Percentiles rank a stretch among this genome's conserved stretches.
phyloP scores from a whole-genome alignment of 2,888 invertebrate genomes.

The Drosophila percnosoma region DNA sequence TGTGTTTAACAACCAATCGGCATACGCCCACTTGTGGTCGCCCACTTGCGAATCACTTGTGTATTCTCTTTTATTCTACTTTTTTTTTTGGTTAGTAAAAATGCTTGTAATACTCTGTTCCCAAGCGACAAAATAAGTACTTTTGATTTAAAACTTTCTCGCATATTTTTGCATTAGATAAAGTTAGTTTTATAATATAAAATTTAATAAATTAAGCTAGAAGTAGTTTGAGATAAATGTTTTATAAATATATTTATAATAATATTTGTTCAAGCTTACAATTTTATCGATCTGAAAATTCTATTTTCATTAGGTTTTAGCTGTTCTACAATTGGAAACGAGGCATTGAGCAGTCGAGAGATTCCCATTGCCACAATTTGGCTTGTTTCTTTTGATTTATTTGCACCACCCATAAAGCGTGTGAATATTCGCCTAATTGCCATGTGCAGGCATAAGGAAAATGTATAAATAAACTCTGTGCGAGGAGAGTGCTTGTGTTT shows the following conservation, averaged over 20 bases:
- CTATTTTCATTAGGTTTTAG: neutral
- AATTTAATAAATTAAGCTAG: neutral
- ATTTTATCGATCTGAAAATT: neutral
- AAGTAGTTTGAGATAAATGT: neutral
- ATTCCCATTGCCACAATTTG: neutral
- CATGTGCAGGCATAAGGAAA: constrained; percentile 54
- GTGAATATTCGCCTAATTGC: constrained; percentile 66
- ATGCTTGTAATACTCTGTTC: constrained; percentile 1
- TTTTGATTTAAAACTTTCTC: neutral
- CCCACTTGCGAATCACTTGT: constrained; percentile 21
- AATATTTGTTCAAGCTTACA: neutral
- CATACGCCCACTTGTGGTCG: constrained; percentile 36
- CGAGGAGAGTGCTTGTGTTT: constrained; percentile 7
- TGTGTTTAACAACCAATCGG: constrained; percentile 49
- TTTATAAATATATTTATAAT: too few species aligned
- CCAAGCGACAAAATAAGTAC: neutral
- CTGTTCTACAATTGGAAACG: neutral
- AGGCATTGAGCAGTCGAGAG: neutral
- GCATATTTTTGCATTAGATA: neutral
- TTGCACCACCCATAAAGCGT: constrained; percentile 49
- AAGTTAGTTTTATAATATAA: neutral
- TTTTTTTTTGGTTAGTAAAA: constrained; percentile 5
- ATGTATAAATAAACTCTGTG: constrained; percentile 30
- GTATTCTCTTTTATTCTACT: neutral
- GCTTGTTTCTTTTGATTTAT: constrained; percentile 65